These are phyloP conservation scores for Epizoanthus illoricatus DNA, from an alignment of 92 coral and sea anemone species.

Conservation along the genomic window DNA sequence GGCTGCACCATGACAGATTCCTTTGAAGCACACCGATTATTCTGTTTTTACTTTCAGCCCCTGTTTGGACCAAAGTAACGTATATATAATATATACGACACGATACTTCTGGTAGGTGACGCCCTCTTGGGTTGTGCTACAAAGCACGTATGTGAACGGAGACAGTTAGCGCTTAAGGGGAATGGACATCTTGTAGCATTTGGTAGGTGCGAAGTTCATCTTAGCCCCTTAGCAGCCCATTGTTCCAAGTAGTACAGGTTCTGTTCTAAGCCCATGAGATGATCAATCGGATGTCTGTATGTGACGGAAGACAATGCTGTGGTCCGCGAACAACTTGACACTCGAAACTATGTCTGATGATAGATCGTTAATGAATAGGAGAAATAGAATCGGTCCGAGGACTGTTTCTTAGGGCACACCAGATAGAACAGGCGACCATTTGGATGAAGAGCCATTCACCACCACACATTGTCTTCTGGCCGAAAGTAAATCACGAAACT, in stretches of 20 bases:
- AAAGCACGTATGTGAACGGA: constrained; percentile 21
- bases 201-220: constrained; percentile 12
- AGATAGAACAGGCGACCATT: no score
- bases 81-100: constrained; percentile 33
- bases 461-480: no score
- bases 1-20: constrained; percentile 28
- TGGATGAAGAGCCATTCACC: no score
- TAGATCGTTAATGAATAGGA: constrained; percentile 21
- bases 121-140: constrained; percentile 28
- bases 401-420: neutral
- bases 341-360: neutral
- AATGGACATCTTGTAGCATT: constrained; percentile 31
- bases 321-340: constrained; percentile 27
- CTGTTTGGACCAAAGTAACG: constrained; percentile 35
- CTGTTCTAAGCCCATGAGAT: constrained; percentile 13
- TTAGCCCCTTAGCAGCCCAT: constrained; percentile 38
- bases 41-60: constrained; percentile 6
- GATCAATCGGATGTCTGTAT: neutral
- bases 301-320: constrained; percentile 17
- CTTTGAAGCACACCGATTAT: constrained; percentile 28
- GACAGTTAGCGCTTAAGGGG: constrained; percentile 15
- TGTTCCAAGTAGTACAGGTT: constrained; percentile 9
- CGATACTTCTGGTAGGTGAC: constrained; percentile 38
- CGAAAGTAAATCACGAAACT: neutral
- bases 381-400: neutral